These are phyloP conservation scores for Brachystomella parvula DNA, from an alignment of 1,140 invertebrate genomes.

Conservation along the genomic window DNA sequence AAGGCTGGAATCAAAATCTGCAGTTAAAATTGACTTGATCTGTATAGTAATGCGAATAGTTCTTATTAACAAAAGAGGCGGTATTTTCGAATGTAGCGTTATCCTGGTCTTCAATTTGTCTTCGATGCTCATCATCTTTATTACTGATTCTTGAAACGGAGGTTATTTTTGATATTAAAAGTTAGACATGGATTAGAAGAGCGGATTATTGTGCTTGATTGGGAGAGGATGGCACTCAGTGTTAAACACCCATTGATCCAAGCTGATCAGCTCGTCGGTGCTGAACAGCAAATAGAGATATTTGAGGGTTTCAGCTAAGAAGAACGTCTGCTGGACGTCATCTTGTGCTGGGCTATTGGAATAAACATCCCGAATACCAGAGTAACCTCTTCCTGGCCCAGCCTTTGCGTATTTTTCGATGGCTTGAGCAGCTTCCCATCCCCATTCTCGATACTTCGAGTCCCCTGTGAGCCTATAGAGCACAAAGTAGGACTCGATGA, in stretches of 20 bases:
- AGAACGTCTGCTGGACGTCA: constrained; percentile 97
- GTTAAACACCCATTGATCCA: constrained; percentile 97
- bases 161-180: neutral
- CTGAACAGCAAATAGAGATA: constrained; percentile 61
- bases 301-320: constrained; percentile 97
- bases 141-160: neutral
- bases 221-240: constrained; percentile 97
- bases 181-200: constrained; percentile 45
- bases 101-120: neutral
- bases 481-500: constrained; percentile 57
- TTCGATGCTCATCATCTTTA: too few relatives aligned
- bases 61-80: too few relatives aligned
- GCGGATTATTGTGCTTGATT: constrained; percentile 66
- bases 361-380: constrained; percentile 90
- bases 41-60: too few relatives aligned
- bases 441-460: constrained; percentile 58
- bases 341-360: constrained; percentile 71
- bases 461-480: constrained; percentile 57
- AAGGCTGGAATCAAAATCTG: too few relatives aligned
- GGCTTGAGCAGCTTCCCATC: constrained; percentile 48
- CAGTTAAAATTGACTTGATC: too few relatives aligned
- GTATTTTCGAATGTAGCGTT: neutral
- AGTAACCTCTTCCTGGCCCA: constrained; percentile 60
- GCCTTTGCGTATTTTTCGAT: constrained; percentile 52
- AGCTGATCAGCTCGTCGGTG: constrained; percentile 50